Base-by-base conservation (phyloP, 2,888 invertebrate species). In the Poecilobothrus nobilitatus region DNA sequence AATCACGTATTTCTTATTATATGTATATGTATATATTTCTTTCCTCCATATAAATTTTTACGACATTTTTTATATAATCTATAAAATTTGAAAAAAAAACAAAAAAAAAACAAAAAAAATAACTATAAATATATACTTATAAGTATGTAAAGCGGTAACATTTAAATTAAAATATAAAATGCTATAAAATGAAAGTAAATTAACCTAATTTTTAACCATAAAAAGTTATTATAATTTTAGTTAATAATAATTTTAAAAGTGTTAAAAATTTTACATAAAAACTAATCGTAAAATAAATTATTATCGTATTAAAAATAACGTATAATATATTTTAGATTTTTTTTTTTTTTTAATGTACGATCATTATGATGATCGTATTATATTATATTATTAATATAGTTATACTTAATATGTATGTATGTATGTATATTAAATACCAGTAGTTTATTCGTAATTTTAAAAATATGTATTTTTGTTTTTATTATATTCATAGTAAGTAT, bases 131-230 rank as follows among this genome's bases (percentile, higher is more conserved):
- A 37, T 37, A 37, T 37, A 7, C 1, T 37, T 18, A 15, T 53
- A 53, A 12, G 53, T 53, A 53, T 53, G 15, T 18, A 18, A 15
- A 53, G 53, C 53, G 53, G 53, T 15, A 53, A 53, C 53, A n/a
- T 12, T 27, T 27, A 27, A 27, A 27, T 27, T 27, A 27, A 27
- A 27, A 12, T 53, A 15, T 6, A 53, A 53, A 53, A n/a, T n/a
- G 15, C 53, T 18, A 53, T 53, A 53, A 53, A 53, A 53, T 63
- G 63, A 21, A 8, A 21, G 63, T 22, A 63, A 21, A 63, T 22
- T 63, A 63, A 63, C 21, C 63, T 63, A 63, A 21, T 22, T 63
- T 63, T 22, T 63, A 21, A 63, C 63, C 63, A 63, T 22, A 63
- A 22, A 63, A 63, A 63, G 5, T 63, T 22, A 63, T 63, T 63